Conservation (phyloP, 2,888 invertebrate genomes). For the Caenorhabditis macrosperma region DNA sequence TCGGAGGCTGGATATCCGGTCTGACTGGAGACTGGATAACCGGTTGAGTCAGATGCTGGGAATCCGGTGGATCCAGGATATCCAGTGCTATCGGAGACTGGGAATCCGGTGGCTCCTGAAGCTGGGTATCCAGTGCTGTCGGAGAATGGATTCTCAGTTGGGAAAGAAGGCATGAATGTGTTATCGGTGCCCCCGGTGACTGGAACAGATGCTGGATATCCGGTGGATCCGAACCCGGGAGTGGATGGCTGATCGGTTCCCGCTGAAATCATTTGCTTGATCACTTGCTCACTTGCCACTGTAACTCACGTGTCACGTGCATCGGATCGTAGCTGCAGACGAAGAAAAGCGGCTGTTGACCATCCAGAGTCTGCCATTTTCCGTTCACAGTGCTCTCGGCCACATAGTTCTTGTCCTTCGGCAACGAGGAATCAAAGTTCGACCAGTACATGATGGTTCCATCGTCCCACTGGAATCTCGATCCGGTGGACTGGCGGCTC, state of each 20-base stretch:
- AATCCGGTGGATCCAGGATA: background rate
- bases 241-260: constrained; percentile 18
- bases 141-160: background rate
- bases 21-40: background rate
- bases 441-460: constrained; percentile 43
- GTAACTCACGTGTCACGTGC: constrained; percentile 17
- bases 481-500: constrained; percentile 16
- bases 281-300: too few species aligned
- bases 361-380: constrained; percentile 36
- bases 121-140: background rate
- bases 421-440: constrained; percentile 30
- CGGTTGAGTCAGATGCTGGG: background rate
- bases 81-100: background rate
- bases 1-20: background rate
- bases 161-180: background rate
- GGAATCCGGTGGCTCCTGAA: background rate
- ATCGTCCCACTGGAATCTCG: constrained; percentile 44
- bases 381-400: constrained; percentile 35
- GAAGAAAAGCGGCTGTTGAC: background rate
- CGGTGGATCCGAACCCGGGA: background rate
- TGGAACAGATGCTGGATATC: background rate
- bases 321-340: constrained; percentile 43
- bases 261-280: background rate
- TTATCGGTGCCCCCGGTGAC: background rate
- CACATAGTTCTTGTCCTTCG: constrained; percentile 10